Evolutionary conservation across 2,888 invertebrate genomes (phyloP), one percentile per base, ranked within the genome.

Genomic region (Tipula lateralis): DNA sequence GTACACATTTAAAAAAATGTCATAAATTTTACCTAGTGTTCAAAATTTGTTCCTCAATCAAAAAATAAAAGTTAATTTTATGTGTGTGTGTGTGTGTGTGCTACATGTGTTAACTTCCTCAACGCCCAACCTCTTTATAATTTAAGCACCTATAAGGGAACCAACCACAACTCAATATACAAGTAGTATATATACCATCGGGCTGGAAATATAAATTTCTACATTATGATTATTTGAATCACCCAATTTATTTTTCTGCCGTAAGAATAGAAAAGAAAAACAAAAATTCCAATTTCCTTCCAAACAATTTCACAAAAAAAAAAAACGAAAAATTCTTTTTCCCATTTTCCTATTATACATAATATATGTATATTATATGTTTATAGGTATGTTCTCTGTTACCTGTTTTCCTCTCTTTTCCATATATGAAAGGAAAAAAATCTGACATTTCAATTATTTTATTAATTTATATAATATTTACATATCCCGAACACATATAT

Each of bases 381-480:
- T 39, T 39, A 39, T 66, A 24, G 66, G 24, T 24, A 66, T 66
- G n/a, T 24, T 50, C n/a, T n/a, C n/a, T 66, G 24, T 66, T 66
- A 66, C 66, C 66, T 66, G 66, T 12, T 16, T 19, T 19, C 19
- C 6, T 50, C 19, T 19, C 24, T 9, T 66, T 36, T 9, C 6
- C 32, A 6, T 44, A 44, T 44, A 44, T n/a, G 16, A 16, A 44
- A 44, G 13, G 2, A 24, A 13, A 24, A 66, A 66, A 66, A 66
- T 66, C 66, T 66, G 66, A 66, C 66, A 66, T 66, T 66, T 66
- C 66, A 66, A 66, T 66, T 66, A 66, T 66, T 66, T 66, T 66
- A 66, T 24, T 66, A 66, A 66, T 66, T 66, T 66, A 66, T 66
- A 66, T n/a, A 66, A 66, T 66, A 66, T 66, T 66, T 66, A 66